Conservation (phyloP, 2,113 vertebrate species). For the Columba janthina region DNA sequence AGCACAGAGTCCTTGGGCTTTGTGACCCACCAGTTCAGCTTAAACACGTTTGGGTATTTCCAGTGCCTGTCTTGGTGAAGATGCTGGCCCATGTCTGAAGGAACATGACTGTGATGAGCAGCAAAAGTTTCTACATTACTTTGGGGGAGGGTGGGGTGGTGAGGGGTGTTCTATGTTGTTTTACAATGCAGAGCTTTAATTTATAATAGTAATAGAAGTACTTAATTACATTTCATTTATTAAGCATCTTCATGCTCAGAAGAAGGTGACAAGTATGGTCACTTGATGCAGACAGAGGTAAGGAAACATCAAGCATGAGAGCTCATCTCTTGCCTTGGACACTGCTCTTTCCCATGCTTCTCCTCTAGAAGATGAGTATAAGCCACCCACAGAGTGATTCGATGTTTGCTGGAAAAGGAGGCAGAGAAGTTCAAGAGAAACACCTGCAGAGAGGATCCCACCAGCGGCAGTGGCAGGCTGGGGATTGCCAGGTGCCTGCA, state of each 20-base stretch:
- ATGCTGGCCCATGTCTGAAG: not conserved
- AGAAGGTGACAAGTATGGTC: not conserved
- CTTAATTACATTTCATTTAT: not conserved
- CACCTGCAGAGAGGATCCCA: not conserved
- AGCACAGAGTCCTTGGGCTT: not conserved
- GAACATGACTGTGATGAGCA: not conserved
- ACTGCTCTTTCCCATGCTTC: not conserved
- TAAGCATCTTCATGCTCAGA: not conserved
- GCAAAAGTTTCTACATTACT: not conserved
- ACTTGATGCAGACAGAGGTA: not conserved
- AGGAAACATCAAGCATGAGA: not conserved
- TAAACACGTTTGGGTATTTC: not conserved
- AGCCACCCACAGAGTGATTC: not conserved
- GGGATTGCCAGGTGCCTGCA: not conserved
- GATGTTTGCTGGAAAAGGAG: not conserved
- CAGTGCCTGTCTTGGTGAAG: not conserved
- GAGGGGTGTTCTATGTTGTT: not conserved
- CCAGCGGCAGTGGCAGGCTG: not conserved
- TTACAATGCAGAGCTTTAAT: not conserved
- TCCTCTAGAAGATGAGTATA: not conserved
- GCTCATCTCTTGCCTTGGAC: not conserved
- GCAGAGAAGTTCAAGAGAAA: not conserved
- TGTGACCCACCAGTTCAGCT: not conserved
- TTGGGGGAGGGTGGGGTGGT: not conserved
- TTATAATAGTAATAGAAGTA: not conserved